These are phyloP conservation scores for Philonicus albiceps DNA, from an alignment of 2,888 invertebrate species.

Conservation along the genomic window DNA sequence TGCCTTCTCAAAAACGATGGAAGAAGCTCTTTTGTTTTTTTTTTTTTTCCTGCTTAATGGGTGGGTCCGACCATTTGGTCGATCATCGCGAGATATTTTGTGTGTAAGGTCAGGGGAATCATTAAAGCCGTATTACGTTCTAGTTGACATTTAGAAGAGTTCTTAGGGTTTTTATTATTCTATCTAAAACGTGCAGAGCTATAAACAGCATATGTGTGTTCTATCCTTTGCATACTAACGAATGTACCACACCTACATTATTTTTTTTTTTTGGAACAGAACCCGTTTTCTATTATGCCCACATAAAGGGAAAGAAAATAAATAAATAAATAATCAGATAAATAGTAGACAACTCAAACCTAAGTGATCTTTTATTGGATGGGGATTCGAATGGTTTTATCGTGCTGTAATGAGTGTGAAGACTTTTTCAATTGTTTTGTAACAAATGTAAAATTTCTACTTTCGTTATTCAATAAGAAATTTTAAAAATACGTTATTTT, in stretches of 20 bases:
- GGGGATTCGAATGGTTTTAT: background rate
- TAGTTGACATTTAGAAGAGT: background rate
- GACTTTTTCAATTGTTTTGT: background rate
- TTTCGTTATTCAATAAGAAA: too few relatives aligned
- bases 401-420: background rate
- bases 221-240: background rate
- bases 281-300: background rate
- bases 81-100: background rate
- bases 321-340: background rate
- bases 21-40: background rate
- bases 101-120: background rate
- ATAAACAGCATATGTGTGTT: background rate
- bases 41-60: background rate
- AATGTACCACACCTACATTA: background rate
- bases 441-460: background rate
- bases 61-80: background rate
- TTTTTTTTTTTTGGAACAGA: background rate
- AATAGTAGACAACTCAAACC: background rate
- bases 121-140: background rate
- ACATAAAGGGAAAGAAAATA: background rate
- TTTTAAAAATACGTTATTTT: too few relatives aligned
- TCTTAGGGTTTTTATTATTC: background rate
- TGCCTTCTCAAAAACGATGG: background rate
- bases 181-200: background rate
- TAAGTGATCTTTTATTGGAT: background rate